Evolutionary conservation across 2,113 vertebrate species (phyloP).

Genomic region (Prionailurus viverrinus): DNA sequence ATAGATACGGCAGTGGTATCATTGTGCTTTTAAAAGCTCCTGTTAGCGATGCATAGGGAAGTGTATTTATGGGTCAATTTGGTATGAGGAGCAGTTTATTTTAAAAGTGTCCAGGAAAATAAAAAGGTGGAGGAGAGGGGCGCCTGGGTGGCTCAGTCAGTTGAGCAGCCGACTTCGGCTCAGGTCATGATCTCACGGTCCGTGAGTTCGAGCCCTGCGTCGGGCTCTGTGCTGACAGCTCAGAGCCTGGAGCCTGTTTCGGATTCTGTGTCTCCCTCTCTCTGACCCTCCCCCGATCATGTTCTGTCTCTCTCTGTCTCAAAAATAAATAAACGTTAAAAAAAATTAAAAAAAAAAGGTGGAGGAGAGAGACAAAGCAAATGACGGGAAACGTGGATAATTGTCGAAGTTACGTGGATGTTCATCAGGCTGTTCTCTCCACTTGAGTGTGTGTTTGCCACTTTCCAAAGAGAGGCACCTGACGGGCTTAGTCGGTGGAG

Average conservation of each 20-base stretch:
- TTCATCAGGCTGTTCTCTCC: background rate
- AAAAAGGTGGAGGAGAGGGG: background rate
- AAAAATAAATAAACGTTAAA: no score
- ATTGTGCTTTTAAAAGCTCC: background rate
- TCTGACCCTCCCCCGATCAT: no score
- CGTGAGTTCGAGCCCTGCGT: fast-evolving
- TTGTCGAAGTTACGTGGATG: fast-evolving
- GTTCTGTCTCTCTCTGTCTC: no score
- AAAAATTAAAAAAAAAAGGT: background rate
- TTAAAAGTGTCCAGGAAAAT: background rate
- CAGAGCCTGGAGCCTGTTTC: no score
- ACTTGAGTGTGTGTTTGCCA: background rate
- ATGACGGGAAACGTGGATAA: background rate
- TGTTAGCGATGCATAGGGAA: background rate
- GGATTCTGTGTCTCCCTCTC: no score
- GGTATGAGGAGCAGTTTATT: background rate
- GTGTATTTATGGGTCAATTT: background rate
- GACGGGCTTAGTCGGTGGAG: background rate
- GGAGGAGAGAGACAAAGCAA: background rate
- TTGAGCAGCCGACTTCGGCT: no score
- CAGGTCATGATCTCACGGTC: no score
- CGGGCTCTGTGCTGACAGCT: no score
- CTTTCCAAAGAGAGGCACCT: background rate
- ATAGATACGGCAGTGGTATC: background rate
- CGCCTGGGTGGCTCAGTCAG: no score